These are phyloP conservation scores for Amphipyra berbera DNA, from an alignment of 2,888 invertebrate species.

Conservation along the genomic window DNA sequence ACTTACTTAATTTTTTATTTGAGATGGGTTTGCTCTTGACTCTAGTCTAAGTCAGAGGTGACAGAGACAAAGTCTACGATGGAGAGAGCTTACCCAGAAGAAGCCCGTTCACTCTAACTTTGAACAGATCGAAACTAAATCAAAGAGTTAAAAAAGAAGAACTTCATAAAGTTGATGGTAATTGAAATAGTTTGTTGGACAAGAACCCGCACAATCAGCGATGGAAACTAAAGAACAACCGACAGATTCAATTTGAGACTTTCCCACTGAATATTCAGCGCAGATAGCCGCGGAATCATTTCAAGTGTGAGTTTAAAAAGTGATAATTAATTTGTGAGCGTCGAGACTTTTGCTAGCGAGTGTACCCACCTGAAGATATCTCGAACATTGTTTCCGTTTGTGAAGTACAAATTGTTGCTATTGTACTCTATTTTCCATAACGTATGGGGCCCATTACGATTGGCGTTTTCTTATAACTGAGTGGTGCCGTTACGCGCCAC, in stretches of 20 bases:
- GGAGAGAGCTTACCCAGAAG: no score
- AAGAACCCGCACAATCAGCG: conserved; percentile 29
- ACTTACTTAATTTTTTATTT: no score
- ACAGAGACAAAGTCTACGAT: no score
- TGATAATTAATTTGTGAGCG: conserved; percentile 37
- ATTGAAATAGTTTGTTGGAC: conserved; percentile 24
- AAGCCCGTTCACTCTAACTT: no score
- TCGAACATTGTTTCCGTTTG: conserved; percentile 67
- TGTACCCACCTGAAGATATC: conserved; percentile 69
- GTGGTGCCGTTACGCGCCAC: conserved; percentile 38
- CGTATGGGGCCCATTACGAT: conserved; percentile 55
- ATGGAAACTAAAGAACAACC: conserved; percentile 32
- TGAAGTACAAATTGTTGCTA: conserved; percentile 69
- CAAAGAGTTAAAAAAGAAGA: background rate
- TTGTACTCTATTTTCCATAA: conserved; percentile 67
- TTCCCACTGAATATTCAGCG: conserved; percentile 20
- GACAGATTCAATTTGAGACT: conserved; percentile 38
- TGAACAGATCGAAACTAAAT: no score
- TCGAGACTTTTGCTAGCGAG: conserved; percentile 33
- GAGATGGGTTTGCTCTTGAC: no score
- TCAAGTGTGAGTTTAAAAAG: conserved; percentile 32
- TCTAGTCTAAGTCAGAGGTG: no score
- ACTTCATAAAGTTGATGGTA: background rate
- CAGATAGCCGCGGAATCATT: conserved; percentile 26
- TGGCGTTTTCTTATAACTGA: conserved; percentile 60